Evolutionary conservation across 2,797 vertebrate genomes (phyloP).

Genomic region (Myripristis murdjan): DNA sequence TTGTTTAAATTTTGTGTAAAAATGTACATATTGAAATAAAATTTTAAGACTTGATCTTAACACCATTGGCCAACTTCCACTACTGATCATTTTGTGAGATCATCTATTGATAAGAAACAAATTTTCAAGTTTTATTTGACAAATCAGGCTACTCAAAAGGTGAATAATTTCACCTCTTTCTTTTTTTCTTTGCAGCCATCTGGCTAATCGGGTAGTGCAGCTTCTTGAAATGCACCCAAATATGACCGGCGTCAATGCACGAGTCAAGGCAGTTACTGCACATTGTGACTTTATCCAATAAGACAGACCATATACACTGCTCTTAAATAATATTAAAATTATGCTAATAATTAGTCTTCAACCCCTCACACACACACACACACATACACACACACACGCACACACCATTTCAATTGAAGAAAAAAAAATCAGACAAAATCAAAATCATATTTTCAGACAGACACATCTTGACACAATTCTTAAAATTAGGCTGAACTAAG

Average conservation of each 20-base stretch:
- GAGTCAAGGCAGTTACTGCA: too few relatives aligned
- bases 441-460: constrained; percentile 24
- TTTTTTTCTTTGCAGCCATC: too few relatives aligned
- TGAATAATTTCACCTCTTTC: too few relatives aligned
- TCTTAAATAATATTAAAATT: constrained; percentile 52
- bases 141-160: too few relatives aligned
- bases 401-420: not conserved
- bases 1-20: not conserved
- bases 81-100: too few relatives aligned
- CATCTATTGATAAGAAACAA: too few relatives aligned
- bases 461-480: constrained; percentile 41
- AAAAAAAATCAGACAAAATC: not conserved
- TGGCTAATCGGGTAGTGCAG: too few relatives aligned
- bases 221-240: too few relatives aligned
- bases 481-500: constrained; percentile 48
- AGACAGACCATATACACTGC: constrained; percentile 8
- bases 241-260: too few relatives aligned
- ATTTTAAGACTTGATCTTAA: too few relatives aligned
- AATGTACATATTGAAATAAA: not conserved
- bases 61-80: not conserved
- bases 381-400: too few relatives aligned
- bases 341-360: constrained; percentile 18
- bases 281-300: not conserved
- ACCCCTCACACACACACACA: not conserved
- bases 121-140: not conserved